A percentile compares a stretch with the other conserved stretches of the same genome.
Evolutionary conservation across 2,113 vertebrate genomes (phyloP).

Genomic region (Ovis canadensis): DNA sequence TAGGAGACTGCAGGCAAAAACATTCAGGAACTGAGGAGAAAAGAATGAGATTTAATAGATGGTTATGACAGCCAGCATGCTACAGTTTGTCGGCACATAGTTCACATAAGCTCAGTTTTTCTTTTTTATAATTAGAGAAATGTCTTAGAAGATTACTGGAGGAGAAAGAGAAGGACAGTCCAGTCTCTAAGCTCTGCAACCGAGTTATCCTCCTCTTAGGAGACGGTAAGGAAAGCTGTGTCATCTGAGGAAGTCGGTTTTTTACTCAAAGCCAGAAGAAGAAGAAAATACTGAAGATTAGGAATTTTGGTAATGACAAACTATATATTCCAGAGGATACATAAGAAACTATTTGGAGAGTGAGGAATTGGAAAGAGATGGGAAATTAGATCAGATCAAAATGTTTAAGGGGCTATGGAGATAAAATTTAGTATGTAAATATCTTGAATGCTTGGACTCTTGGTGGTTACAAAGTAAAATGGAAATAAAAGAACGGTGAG

Average conservation of each 20-base stretch:
- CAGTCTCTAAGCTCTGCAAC: neutral
- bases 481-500: neutral
- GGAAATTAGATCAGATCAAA: neutral
- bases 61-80: neutral
- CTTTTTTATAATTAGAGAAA: neutral
- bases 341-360: neutral
- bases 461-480: neutral
- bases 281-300: neutral
- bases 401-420: too few species aligned
- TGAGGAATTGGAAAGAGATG: neutral
- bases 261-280: neutral
- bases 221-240: neutral
- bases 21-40: neutral
- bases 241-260: neutral
- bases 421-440: neutral
- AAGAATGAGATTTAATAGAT: neutral
- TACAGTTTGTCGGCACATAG: neutral
- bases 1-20: neutral
- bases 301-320: neutral
- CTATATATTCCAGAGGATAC: neutral
- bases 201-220: neutral
- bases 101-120: neutral
- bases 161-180: neutral
- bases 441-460: neutral
- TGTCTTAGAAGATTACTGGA: neutral